Base-by-base conservation (phyloP, 2,113 vertebrate genomes). In the Numida meleagris region DNA sequence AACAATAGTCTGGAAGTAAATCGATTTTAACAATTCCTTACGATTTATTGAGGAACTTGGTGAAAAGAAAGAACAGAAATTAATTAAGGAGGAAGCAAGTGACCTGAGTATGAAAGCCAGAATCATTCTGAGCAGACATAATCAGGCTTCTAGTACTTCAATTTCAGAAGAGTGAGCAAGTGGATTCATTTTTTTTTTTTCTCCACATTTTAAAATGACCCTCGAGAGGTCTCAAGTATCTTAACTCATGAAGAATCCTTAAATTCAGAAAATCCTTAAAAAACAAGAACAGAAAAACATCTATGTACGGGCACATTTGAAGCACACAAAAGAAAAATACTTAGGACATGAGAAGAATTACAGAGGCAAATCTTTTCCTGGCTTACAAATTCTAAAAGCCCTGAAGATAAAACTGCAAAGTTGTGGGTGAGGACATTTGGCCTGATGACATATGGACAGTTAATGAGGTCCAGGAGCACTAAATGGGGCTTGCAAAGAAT, bases 391-490 rank as follows among this genome's bases (percentile, higher is more conserved):
- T 76, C 73, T 45, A 51, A 83, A 91, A 34, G 4, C 16, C 33
- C 43, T 40, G 20, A 76, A 34, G 46, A 78, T n/a, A 61, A 78
- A 91, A 57, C 42, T 5, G 59, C 15, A 0, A 85, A 80, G n/a
- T 42, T 83, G 46, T 82, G 87, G 89, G 92, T 79, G 33, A 92
- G 88, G 83, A 55, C 86, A 57, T 59, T 65, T 63, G 81, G 77
- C 42, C 74, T 95, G 93, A 89, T 78, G 76, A 95, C 67, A 86
- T 86, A 82, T 43, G 83, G 86, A 90, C 51, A 71, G 75, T 72
- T 91, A 93, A 90, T 89, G 86, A 89, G 81, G 68, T 93, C 78
- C 90, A 84, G 65, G 9, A 90, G 59, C 72, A 90, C 57, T 88
- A 86, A 86, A 72, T 24, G 45, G 68, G 53, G 66, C 86, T 86